Base-by-base conservation (phyloP, 2,888 invertebrate species). In the Ditula angustiorana region DNA sequence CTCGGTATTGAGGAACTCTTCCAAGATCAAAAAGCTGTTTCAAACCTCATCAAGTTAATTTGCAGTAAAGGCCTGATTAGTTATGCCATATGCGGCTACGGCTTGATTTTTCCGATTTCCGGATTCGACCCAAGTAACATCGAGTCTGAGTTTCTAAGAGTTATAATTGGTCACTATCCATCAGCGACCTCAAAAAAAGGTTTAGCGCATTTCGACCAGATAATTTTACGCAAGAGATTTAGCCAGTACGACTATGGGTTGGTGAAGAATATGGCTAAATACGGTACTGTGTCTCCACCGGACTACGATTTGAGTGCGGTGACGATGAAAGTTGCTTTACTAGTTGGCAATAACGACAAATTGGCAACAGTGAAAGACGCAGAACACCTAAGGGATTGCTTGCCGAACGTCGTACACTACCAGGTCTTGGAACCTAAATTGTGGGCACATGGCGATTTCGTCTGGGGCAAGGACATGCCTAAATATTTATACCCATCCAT, bases 361-460 rank as follows among this genome's bases (percentile, higher is more conserved):
- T 23, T 85, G 11, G 75, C 83, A 0, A 73, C 74, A 1, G 28
- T 81, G 1, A 59, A 69, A 24, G 83, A 87, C 47, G 81, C 79
- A 0, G 58, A 67, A 0, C 55, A 64, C 0, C 59, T 86, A 2
- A 71, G 65, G 5, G 55, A 65, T 0, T 53, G 67, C 2, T 63
- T 86, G 7, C 80, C 81, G 0, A 82, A 83, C 13, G 76, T 83
- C 0, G 66, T 67, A 3, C 46, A 66, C 24, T 74, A 68, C 23
- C 47, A 61, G 7, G 46, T 71, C 5, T 59, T 69, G 24, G 13
- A 64, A 23, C 55, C 57, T 2, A 24, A 50, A 5, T 19, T 44
- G 2, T 84, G 77, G 68, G 80, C 74, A 49, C 86, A 86, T 41
- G 56, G 81, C 2, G 85, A 84, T 37, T 76, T 76, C 21, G 46